phyloP scores from a whole-genome alignment of 2,113 vertebrate species.

The Glareola pratincola region DNA sequence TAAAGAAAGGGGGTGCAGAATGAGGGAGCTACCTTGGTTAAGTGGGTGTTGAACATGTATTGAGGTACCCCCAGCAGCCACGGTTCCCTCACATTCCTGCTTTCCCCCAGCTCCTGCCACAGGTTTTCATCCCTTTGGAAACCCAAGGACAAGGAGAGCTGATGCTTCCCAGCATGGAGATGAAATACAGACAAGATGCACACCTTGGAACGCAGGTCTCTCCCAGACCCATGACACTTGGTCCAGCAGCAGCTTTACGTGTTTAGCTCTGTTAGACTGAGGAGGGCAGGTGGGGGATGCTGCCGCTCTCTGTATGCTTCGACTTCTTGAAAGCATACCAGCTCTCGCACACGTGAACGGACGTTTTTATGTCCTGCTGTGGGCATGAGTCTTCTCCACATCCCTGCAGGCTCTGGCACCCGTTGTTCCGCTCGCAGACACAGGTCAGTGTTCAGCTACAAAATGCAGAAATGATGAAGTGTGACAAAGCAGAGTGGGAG shows the following conservation, averaged over 20 bases:
- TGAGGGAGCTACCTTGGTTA: neutral
- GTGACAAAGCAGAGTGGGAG: neutral
- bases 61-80: neutral
- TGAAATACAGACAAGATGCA: neutral
- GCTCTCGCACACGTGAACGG: neutral
- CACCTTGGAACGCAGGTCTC: neutral
- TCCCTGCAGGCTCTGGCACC: neutral
- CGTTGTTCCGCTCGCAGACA: rapidly evolving
- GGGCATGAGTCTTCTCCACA: rapidly evolving
- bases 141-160: neutral
- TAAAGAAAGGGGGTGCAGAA: neutral
- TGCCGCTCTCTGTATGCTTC: rapidly evolving
- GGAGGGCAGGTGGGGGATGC: neutral
- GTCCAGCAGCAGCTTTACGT: rapidly evolving
- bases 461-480: neutral
- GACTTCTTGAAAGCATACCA: rapidly evolving
- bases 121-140: neutral
- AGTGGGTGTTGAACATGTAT: too few relatives aligned
- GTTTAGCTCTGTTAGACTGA: neutral
- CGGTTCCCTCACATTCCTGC: neutral
- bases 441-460: neutral
- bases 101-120: neutral
- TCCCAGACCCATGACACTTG: neutral
- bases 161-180: neutral
- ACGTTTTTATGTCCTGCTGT: neutral